Evolutionary conservation across 2,888 invertebrate genomes (phyloP).

Genomic region (Heliconius aoede): DNA sequence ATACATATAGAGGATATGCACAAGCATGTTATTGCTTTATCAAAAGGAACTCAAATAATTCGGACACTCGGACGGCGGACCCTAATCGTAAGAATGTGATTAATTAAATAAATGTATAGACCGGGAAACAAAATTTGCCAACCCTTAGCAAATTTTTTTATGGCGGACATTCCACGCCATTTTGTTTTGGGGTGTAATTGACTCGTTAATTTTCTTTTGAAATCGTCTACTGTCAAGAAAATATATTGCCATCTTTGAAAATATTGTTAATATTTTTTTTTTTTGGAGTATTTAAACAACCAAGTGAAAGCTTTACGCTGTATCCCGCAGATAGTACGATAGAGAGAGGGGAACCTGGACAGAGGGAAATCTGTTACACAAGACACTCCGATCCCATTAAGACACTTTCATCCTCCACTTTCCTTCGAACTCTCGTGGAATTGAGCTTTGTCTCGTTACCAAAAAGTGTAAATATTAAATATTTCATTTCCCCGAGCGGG

Average conservation of each 20-base stretch:
- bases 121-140: slow-evolving; percentile 75
- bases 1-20: not conserved
- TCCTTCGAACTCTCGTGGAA: too few species aligned
- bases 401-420: too few species aligned
- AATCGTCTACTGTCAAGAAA: slow-evolving; percentile 55
- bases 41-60: slow-evolving; percentile 69
- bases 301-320: too few species aligned
- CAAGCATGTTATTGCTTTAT: slow-evolving; percentile 15
- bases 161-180: slow-evolving; percentile 73
- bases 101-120: slow-evolving; percentile 82
- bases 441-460: too few species aligned
- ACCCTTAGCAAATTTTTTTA: slow-evolving; percentile 77
- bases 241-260: slow-evolving; percentile 37
- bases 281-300: not conserved
- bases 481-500: too few species aligned
- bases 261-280: slow-evolving; percentile 7
- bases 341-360: too few species aligned
- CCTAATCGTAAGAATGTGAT: slow-evolving; percentile 81
- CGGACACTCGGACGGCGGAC: slow-evolving; percentile 73
- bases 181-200: slow-evolving; percentile 74
- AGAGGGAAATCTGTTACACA: too few species aligned
- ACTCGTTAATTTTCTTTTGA: slow-evolving; percentile 75
- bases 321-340: too few species aligned
- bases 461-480: too few species aligned
- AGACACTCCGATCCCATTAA: too few species aligned